These are phyloP conservation scores for Galaxias olidus DNA, from an alignment of 2,797 vertebrate genomes.

Conservation along the genomic window DNA sequence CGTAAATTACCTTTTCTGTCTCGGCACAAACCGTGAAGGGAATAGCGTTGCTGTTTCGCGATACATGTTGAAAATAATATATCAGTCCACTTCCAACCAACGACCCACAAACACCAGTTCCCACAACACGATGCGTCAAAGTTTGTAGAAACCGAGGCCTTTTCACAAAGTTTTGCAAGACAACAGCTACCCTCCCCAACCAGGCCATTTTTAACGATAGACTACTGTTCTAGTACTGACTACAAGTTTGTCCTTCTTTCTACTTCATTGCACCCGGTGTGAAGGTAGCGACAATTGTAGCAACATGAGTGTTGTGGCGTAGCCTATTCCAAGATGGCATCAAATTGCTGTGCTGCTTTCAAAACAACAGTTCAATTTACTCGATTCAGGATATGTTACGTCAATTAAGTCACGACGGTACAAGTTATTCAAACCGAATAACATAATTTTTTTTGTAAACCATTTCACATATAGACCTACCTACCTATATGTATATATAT, in stretches of 20 bases:
- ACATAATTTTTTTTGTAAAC: too few relatives aligned
- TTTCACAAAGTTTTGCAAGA: constrained; percentile 37
- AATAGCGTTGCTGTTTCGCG: constrained; percentile 23
- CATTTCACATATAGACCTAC: too few relatives aligned
- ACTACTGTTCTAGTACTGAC: too few relatives aligned
- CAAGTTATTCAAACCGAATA: too few relatives aligned
- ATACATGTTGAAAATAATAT: constrained; percentile 34
- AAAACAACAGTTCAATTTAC: background rate
- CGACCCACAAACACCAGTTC: constrained; percentile 52
- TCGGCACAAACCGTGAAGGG: constrained; percentile 63
- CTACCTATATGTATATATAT: too few relatives aligned
- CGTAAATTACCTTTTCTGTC: constrained; percentile 59
- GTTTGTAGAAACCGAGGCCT: constrained; percentile 30
- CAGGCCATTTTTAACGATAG: constrained; percentile 63
- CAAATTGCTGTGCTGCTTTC: constrained; percentile 5
- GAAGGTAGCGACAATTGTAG: too few relatives aligned
- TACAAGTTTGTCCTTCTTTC: too few relatives aligned
- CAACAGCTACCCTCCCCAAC: constrained; percentile 55
- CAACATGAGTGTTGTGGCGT: background rate
- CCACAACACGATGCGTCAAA: constrained; percentile 26
- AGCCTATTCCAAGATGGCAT: too few relatives aligned
- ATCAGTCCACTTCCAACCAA: constrained; percentile 51
- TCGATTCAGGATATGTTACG: background rate
- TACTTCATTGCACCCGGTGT: too few relatives aligned
- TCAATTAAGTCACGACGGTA: background rate